Percentiles rank a stretch among this genome's conserved stretches.
Conservation (phyloP, 2,888 invertebrate genomes). For the Pandemis heparana region DNA sequence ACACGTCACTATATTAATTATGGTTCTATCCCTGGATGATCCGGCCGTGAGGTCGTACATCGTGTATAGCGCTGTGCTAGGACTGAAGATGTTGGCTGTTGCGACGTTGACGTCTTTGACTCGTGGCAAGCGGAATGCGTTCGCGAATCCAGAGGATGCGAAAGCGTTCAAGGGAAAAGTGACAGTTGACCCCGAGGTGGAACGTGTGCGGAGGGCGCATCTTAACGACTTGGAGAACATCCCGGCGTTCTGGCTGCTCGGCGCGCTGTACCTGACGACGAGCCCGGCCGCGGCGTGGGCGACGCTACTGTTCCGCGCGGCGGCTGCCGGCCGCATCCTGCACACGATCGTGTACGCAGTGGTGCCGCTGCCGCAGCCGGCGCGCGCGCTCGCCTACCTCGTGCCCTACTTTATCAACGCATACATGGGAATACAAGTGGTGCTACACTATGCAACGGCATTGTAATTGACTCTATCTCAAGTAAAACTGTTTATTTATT, state of each 20-base stretch:
- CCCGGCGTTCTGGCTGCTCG: conserved; percentile 87
- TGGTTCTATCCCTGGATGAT: conserved; percentile 58
- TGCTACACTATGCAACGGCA: conserved; percentile 56
- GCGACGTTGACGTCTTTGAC: conserved; percentile 58
- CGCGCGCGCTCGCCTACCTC: conserved; percentile 67
- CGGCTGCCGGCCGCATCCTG: conserved; percentile 82
- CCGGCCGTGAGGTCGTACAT: conserved; percentile 71
- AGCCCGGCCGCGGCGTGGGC: conserved; percentile 78
- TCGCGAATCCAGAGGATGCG: conserved; percentile 50
- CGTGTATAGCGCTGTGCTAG: conserved; percentile 69
- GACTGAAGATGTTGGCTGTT: conserved; percentile 65
- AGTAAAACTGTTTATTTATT: background rate
- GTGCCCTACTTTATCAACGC: conserved; percentile 62
- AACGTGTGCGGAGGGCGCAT: conserved; percentile 85
- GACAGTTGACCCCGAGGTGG: conserved; percentile 67
- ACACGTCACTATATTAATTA: conserved; percentile 50
- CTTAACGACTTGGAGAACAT: conserved; percentile 91
- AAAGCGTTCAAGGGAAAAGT: conserved; percentile 63
- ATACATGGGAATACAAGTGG: conserved; percentile 71
- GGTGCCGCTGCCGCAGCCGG: conserved; percentile 86
- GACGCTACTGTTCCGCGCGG: conserved; percentile 76
- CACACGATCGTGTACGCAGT: conserved; percentile 89
- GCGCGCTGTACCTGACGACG: conserved; percentile 86
- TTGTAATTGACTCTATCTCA: conserved; percentile 29
- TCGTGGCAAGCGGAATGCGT: conserved; percentile 48